Percentiles rank a stretch among this genome's conserved stretches.
phyloP scores from a whole-genome alignment of 2,113 vertebrate genomes.

The Marmota monax region DNA sequence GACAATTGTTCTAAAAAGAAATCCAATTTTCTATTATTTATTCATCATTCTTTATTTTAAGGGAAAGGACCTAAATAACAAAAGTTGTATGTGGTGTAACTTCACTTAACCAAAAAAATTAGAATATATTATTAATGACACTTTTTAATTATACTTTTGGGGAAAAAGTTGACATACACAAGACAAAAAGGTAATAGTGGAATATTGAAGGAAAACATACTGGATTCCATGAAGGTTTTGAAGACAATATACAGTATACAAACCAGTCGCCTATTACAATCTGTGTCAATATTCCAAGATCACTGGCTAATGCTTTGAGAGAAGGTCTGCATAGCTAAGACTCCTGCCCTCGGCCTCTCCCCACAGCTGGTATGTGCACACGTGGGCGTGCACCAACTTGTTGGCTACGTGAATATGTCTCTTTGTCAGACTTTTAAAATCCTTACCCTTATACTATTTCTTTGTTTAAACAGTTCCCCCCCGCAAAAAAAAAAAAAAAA shows the following conservation, averaged over 20 bases:
- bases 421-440: conserved; percentile 15
- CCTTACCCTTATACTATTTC: background rate
- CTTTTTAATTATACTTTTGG: background rate
- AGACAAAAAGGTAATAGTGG: background rate
- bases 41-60: conserved; percentile 36
- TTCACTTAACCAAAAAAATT: background rate
- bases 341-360: background rate
- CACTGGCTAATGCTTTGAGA: background rate
- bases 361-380: background rate
- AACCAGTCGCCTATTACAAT: background rate
- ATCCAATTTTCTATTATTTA: background rate
- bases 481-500: too few species aligned
- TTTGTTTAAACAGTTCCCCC: background rate
- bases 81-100: background rate
- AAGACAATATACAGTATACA: background rate
- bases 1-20: conserved; percentile 38
- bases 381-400: background rate
- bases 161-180: background rate
- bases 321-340: background rate
- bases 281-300: background rate
- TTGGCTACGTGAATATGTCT: background rate
- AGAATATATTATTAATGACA: background rate
- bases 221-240: background rate
- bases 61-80: background rate
- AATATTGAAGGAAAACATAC: background rate